Percentiles rank a stretch among this genome's conserved stretches.
These are phyloP conservation scores for Microtus oregoni DNA, from an alignment of 2,113 vertebrate species.

Conservation along the genomic window DNA sequence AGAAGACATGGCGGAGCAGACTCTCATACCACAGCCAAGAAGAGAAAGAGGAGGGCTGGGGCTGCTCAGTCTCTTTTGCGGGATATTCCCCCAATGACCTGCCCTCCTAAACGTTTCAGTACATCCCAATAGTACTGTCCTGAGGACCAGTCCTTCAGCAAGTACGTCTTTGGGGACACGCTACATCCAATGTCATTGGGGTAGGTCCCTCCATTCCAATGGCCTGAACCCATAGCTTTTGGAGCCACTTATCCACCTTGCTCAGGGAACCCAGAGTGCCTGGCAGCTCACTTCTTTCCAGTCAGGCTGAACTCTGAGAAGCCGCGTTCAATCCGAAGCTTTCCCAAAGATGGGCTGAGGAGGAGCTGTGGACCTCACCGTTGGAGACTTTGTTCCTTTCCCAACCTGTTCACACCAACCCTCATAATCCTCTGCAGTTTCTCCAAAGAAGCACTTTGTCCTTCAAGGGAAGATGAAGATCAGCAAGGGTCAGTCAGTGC, in stretches of 20 bases:
- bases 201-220: not conserved
- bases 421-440: not conserved
- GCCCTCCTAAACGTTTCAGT: not conserved
- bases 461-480: not conserved
- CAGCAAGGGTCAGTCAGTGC: not conserved
- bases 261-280: not conserved
- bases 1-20: not conserved
- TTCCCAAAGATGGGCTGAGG: not conserved
- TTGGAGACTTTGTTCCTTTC: not conserved
- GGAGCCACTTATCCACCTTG: no score
- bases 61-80: not conserved
- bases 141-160: not conserved
- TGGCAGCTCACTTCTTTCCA: not conserved
- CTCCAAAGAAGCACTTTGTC: not conserved
- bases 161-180: accelerated
- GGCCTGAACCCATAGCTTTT: not conserved
- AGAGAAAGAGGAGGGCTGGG: not conserved
- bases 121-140: not conserved
- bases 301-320: not conserved
- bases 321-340: not conserved
- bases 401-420: no score
- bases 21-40: not conserved
- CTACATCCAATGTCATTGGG: no score
- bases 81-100: not conserved
- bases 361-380: not conserved